These are phyloP conservation scores for Xestoiulus laeticollis DNA, from an alignment of 2,888 invertebrate genomes.

Conservation along the genomic window DNA sequence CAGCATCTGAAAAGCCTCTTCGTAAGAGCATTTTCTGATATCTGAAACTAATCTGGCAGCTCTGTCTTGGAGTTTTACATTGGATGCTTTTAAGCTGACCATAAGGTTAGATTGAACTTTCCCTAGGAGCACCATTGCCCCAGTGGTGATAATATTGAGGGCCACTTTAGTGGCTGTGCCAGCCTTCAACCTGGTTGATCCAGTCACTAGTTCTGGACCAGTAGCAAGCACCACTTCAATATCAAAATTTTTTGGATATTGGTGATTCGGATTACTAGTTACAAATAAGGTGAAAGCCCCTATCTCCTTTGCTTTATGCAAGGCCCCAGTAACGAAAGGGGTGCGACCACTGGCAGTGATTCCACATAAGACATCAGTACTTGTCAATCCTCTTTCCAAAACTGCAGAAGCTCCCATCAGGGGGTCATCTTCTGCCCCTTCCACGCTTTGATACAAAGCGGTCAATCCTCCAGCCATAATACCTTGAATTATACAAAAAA, in stretches of 20 bases:
- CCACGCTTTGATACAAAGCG: constrained; percentile 54
- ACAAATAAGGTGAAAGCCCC: constrained; percentile 53
- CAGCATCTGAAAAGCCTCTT: constrained; percentile 46
- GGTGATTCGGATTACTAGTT: constrained; percentile 54
- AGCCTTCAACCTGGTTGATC: constrained; percentile 64
- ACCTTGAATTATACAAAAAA: constrained; percentile 1
- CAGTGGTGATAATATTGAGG: constrained; percentile 58
- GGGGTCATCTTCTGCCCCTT: constrained; percentile 56
- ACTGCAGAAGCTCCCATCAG: constrained; percentile 53
- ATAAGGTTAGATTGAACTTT: constrained; percentile 57
- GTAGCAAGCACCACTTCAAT: constrained; percentile 52
- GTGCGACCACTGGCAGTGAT: constrained; percentile 57
- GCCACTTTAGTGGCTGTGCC: constrained; percentile 63
- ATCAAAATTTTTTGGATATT: constrained; percentile 42
- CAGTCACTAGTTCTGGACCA: constrained; percentile 64
- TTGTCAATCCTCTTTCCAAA: constrained; percentile 51
- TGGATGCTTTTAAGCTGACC: constrained; percentile 56
- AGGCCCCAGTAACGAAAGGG: constrained; percentile 57
- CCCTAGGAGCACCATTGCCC: constrained; percentile 57
- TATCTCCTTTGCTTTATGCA: constrained; percentile 52
- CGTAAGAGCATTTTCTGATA: constrained; percentile 42
- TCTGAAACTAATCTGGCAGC: constrained; percentile 46
- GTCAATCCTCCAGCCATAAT: constrained; percentile 56
- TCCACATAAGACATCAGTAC: constrained; percentile 55
- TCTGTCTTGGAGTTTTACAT: constrained; percentile 56